Evolutionary conservation across 2,797 vertebrate species (phyloP).

Genomic region (Lepilemur septentrionalis): DNA sequence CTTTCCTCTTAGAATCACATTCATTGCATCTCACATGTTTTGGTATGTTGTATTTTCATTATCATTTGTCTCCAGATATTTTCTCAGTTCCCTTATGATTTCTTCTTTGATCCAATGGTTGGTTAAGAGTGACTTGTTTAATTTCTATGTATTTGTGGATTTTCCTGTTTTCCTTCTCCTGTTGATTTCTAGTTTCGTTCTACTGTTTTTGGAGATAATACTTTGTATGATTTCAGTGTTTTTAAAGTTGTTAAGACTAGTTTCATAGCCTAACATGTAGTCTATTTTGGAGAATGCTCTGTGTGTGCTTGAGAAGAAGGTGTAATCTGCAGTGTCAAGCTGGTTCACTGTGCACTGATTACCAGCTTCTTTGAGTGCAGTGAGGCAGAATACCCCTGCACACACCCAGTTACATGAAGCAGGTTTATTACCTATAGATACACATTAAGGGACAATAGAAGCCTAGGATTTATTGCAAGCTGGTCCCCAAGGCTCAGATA

Average conservation of each 20-base stretch:
- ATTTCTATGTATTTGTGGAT: neutral
- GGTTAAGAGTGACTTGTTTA: neutral
- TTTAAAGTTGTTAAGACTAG: neutral
- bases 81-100: neutral
- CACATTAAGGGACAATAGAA: neutral
- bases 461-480: neutral
- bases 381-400: neutral
- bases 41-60: neutral
- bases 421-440: neutral
- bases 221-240: neutral
- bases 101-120: neutral
- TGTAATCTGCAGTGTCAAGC: neutral
- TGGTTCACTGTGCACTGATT: neutral
- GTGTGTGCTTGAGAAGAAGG: neutral
- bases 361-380: neutral
- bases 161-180: neutral
- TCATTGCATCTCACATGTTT: neutral
- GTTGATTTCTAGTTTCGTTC: neutral
- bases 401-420: neutral
- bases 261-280: neutral
- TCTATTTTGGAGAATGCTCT: neutral
- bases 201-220: neutral
- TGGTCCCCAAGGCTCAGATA: neutral
- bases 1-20: neutral
- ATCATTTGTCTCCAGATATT: neutral